A percentile compares a stretch with the other conserved stretches of the same genome.
Conservation (phyloP, 2,113 vertebrate species). For the Alexandromys fortis region DNA sequence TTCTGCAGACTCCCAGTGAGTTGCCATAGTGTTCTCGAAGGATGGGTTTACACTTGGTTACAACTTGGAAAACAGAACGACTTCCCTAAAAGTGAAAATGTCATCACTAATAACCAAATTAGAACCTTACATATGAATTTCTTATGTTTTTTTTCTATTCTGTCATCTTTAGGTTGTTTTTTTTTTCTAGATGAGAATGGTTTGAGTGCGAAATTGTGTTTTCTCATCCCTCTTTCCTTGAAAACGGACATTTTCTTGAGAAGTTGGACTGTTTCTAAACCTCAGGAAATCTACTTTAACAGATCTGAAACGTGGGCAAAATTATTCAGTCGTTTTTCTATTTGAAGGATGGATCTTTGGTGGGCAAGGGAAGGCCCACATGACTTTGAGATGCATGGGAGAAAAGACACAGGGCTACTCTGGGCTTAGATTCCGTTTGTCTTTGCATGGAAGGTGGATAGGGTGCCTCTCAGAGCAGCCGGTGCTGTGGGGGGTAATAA, state of each 20-base stretch:
- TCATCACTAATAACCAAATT: neutral
- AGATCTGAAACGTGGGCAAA: neutral
- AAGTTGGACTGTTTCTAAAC: neutral
- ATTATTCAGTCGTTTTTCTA: neutral
- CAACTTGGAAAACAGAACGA: neutral
- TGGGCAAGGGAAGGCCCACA: neutral
- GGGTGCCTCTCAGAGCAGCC: conserved; percentile 30
- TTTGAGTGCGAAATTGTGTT: conserved; percentile 14
- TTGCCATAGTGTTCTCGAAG: neutral
- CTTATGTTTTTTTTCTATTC: neutral
- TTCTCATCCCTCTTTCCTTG: conserved; percentile 8
- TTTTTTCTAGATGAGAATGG: neutral
- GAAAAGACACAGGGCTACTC: neutral
- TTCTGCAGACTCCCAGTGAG: neutral
- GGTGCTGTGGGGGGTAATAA: conserved; percentile 43
- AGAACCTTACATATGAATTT: neutral
- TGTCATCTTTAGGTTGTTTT: neutral
- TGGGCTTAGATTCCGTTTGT: conserved; percentile 14
- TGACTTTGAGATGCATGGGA: conserved; percentile 24
- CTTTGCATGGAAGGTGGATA: neutral
- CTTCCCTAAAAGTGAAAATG: neutral
- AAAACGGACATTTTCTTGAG: neutral
- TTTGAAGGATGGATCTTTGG: neutral
- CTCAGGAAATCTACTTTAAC: neutral
- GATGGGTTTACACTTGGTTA: neutral